Evolutionary conservation across 2,797 vertebrate species (phyloP).

Genomic region (Enteromius unitaeniatus): DNA sequence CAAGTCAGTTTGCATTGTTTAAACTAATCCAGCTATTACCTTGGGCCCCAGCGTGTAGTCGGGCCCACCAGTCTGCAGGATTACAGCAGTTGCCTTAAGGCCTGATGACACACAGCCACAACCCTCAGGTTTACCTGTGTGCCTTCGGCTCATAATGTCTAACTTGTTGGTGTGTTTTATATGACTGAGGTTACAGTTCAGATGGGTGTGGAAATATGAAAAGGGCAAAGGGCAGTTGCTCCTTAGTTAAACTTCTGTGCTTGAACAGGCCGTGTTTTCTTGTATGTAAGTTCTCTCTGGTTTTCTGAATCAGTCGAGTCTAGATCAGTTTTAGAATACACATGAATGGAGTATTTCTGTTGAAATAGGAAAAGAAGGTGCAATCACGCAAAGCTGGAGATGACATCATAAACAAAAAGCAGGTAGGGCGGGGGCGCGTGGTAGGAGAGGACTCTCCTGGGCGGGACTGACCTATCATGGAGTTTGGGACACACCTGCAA

Average conservation of each 20-base stretch:
- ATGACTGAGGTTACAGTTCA: conserved; percentile 39
- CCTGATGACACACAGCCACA: conserved; percentile 36
- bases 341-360: conserved; percentile 65
- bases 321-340: conserved; percentile 59
- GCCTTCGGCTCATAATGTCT: conserved; percentile 15
- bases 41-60: conserved; percentile 69
- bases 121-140: conserved; percentile 19
- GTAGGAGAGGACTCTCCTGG: conserved; percentile 68
- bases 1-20: conserved; percentile 77
- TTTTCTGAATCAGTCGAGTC: conserved; percentile 14
- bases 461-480: conserved; percentile 70
- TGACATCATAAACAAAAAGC: conserved; percentile 84
- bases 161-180: conserved; percentile 24
- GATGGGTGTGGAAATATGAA: conserved; percentile 69
- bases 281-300: conserved; percentile 17
- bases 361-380: conserved; percentile 71
- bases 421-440: conserved; percentile 71
- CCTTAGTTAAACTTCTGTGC: conserved; percentile 62
- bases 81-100: conserved; percentile 58
- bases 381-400: conserved; percentile 77
- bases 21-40: conserved; percentile 78
- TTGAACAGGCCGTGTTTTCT: conserved; percentile 56
- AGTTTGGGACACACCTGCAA: conserved; percentile 79
- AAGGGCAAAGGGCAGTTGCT: conserved; percentile 78
- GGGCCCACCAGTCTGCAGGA: conserved; percentile 63